Percentiles rank a stretch among this genome's conserved stretches.
phyloP scores from a whole-genome alignment of 2,888 invertebrate genomes.

The Pristionchus arcanus region DNA sequence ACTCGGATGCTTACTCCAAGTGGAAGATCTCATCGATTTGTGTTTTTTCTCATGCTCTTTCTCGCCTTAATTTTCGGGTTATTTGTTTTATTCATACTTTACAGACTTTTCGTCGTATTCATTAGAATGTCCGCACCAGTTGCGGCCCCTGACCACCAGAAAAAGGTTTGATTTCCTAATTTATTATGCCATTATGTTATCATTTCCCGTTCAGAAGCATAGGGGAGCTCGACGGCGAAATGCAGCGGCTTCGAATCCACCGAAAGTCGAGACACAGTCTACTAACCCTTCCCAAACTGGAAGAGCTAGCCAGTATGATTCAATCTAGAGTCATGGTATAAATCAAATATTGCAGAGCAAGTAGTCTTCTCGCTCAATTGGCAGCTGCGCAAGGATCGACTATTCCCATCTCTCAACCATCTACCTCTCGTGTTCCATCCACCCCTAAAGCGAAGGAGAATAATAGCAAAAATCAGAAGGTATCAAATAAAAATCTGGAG shows the following conservation, averaged over 20 bases:
- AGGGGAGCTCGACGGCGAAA: neutral
- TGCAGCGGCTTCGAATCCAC: constrained; percentile 46
- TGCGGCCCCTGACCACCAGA: constrained; percentile 3
- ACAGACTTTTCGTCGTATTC: no score
- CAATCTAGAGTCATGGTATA: neutral
- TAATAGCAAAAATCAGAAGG: constrained; percentile 16
- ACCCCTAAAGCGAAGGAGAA: constrained; percentile 8
- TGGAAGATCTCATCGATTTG: no score
- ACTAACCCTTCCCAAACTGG: neutral
- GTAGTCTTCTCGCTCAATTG: constrained; percentile 39
- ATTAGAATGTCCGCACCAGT: constrained; percentile 9
- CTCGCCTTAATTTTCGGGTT: neutral
- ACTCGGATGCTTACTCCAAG: no score
- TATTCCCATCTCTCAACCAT: neutral
- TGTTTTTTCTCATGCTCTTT: no score
- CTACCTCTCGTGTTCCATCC: neutral
- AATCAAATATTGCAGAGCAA: neutral
- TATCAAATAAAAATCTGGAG: neutral
- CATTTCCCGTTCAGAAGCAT: neutral
- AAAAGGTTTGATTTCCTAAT: neutral
- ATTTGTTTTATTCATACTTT: neutral
- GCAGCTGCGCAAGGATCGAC: constrained; percentile 45
- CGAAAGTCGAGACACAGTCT: constrained; percentile 23
- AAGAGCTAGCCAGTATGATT: constrained; percentile 6
- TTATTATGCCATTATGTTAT: neutral